These are phyloP conservation scores for Sebastes cheni DNA, from an alignment of 2,797 vertebrate genomes.

Conservation along the genomic window DNA sequence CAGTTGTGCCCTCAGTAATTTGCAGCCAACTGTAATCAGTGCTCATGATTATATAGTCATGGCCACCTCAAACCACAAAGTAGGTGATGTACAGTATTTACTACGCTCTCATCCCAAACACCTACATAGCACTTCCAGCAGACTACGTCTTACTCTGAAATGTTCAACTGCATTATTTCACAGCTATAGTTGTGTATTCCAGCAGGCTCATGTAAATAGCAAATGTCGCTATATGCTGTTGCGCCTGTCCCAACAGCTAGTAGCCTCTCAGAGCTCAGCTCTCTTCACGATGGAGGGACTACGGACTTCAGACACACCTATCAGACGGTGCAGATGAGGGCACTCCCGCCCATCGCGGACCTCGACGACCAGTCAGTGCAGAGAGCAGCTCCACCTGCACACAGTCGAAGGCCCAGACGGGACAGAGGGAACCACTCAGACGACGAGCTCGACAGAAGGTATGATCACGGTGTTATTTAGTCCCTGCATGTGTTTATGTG, in stretches of 20 bases:
- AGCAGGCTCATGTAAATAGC: neutral
- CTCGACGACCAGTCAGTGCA: constrained; percentile 77
- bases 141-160: neutral
- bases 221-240: neutral
- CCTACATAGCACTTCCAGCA: neutral
- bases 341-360: constrained; percentile 86
- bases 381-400: constrained; percentile 42
- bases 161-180: neutral
- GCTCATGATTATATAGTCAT: neutral
- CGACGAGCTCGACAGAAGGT: constrained; percentile 80
- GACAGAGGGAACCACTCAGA: constrained; percentile 71
- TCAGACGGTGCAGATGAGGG: constrained; percentile 88
- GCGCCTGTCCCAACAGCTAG: constrained; percentile 74
- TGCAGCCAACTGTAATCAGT: neutral
- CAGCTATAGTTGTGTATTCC: neutral
- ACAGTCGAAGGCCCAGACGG: constrained; percentile 54
- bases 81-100: neutral
- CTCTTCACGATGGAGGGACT: constrained; percentile 89
- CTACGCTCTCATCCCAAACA: neutral
- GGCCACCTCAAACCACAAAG: neutral
- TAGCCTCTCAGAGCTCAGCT: constrained; percentile 96
- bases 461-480: neutral
- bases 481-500: neutral
- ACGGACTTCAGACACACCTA: constrained; percentile 89
- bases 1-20: neutral